phyloP scores from a whole-genome alignment of 2,888 invertebrate species.

The Synergus itoensis region DNA sequence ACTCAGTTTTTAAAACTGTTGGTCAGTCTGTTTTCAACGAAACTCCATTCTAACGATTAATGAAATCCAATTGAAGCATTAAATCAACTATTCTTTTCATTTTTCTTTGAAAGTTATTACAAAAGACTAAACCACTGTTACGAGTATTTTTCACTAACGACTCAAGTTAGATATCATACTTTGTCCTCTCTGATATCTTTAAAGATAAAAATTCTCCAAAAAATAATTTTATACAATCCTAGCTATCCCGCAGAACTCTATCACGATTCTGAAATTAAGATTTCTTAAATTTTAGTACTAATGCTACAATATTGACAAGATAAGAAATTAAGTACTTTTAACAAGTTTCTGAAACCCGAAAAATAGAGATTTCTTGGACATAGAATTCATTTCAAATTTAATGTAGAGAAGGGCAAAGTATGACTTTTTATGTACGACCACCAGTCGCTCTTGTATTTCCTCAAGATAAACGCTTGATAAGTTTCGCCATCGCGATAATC shows the following conservation, averaged over 20 bases:
- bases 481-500: slow-evolving; percentile 61
- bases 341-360: slow-evolving; percentile 37
- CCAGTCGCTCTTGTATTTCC: slow-evolving; percentile 55
- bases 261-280: slow-evolving; percentile 16
- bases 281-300: slow-evolving; percentile 23
- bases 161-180: slow-evolving; percentile 20
- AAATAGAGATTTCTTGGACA: slow-evolving; percentile 38
- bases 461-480: slow-evolving; percentile 55
- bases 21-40: slow-evolving; percentile 2
- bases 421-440: slow-evolving; percentile 20
- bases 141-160: slow-evolving; percentile 14
- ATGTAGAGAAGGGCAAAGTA: slow-evolving; percentile 38
- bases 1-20: background rate
- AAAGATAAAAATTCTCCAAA: slow-evolving; percentile 18
- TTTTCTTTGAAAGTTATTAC: background rate
- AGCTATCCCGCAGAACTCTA: slow-evolving; percentile 7
- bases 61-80: background rate
- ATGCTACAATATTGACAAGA: slow-evolving; percentile 31
- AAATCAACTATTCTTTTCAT: background rate
- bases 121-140: slow-evolving; percentile 28
- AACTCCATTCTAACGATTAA: background rate
- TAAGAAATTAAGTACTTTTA: slow-evolving; percentile 37
- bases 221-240: slow-evolving; percentile 32
- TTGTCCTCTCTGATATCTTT: slow-evolving; percentile 24
- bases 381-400: slow-evolving; percentile 40